A percentile compares a stretch with the other conserved stretches of the same genome.
Evolutionary conservation across 2,113 vertebrate genomes (phyloP).

Genomic region (Ictidomys tridecemlineatus): DNA sequence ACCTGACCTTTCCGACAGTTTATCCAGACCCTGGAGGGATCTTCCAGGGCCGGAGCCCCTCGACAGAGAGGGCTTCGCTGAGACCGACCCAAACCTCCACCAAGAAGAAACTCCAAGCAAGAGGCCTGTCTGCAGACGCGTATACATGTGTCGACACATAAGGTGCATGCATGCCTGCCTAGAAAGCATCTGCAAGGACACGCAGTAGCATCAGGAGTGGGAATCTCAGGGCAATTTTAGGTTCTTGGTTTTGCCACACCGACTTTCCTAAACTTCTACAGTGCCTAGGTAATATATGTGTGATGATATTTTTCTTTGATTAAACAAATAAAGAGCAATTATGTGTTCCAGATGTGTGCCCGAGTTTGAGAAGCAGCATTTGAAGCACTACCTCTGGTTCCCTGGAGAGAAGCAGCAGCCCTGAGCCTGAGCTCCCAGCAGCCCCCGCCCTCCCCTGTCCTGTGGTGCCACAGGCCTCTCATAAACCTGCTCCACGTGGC

Average conservation of each 20-base stretch:
- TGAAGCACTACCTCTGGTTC: background rate
- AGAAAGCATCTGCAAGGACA: background rate
- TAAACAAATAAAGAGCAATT: background rate
- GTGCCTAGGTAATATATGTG: background rate
- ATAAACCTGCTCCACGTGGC: rapidly evolving
- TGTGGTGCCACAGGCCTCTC: too few relatives aligned
- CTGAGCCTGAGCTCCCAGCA: too few relatives aligned
- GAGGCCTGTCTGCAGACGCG: background rate
- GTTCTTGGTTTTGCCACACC: background rate
- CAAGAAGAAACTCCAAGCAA: background rate
- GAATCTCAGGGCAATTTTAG: background rate
- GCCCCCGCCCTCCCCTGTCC: background rate
- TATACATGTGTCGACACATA: too few relatives aligned
- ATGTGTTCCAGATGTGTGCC: background rate
- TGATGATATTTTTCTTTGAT: background rate
- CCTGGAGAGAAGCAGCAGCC: background rate
- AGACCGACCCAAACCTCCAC: background rate
- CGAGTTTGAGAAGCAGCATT: background rate
- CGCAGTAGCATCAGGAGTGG: rapidly evolving
- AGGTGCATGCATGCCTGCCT: too few relatives aligned
- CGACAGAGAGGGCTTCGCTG: background rate
- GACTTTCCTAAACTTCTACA: background rate
- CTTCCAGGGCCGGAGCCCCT: constrained; percentile 50
- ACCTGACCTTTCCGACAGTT: constrained; percentile 92
- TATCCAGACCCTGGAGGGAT: constrained; percentile 82